phyloP scores from a whole-genome alignment of 30 jellyfish, hydroid and myxozoan species.

The Chrysaora quinquecirrha region DNA sequence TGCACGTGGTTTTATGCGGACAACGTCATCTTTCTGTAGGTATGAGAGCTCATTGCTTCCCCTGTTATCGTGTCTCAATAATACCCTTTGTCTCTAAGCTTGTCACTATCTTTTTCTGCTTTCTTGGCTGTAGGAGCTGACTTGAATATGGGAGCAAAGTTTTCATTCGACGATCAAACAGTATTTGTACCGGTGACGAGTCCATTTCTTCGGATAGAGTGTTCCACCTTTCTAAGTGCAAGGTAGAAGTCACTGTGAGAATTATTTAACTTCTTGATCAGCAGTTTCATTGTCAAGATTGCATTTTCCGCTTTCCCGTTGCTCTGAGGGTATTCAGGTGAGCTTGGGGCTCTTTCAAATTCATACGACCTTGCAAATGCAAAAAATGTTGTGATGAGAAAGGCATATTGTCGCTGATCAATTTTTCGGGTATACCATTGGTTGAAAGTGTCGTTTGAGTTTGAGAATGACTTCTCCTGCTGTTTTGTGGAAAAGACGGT shows the following conservation, averaged over 20 bases:
- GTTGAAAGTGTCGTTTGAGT: neutral
- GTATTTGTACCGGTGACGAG: neutral
- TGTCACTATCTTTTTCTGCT: neutral
- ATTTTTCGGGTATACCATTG: neutral
- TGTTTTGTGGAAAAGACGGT: neutral
- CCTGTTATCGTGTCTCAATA: neutral
- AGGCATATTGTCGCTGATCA: neutral
- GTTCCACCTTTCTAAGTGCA: neutral
- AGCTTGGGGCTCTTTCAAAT: neutral
- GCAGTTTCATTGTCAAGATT: neutral
- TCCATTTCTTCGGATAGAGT: neutral
- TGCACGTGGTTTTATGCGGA: neutral
- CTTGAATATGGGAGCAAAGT: neutral
- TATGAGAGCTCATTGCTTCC: neutral
- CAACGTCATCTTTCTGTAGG: neutral
- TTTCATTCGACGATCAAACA: neutral
- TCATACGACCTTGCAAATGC: neutral
- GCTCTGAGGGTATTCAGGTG: neutral
- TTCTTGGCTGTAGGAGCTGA: neutral
- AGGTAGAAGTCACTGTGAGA: neutral
- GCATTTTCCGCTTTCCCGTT: neutral
- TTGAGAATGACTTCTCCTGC: neutral
- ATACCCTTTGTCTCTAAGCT: neutral
- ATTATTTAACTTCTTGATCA: neutral
- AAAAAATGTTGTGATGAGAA: neutral